Conservation (phyloP, 23 tunicate genomes). For the Ciona savignyi region DNA sequence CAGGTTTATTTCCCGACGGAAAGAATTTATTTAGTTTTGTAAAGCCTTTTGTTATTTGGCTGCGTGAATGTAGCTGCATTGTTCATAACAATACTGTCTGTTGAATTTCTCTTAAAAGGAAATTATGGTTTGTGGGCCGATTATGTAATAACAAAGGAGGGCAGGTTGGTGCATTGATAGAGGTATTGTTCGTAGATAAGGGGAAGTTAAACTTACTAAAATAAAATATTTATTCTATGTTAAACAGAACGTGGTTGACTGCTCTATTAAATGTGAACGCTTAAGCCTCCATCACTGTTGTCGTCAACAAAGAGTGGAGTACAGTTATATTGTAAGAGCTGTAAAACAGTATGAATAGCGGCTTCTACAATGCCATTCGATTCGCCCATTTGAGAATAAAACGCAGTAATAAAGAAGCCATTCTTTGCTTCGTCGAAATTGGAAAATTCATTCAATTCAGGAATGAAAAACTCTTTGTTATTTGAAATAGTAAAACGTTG, state of each 20-base stretch:
- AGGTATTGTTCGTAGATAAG: too few species aligned
- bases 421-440: background rate
- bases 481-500: background rate
- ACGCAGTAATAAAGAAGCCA: background rate
- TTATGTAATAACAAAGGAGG: background rate
- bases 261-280: too few species aligned
- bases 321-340: background rate
- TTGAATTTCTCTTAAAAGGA: background rate
- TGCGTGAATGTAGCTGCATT: too few species aligned
- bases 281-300: too few species aligned
- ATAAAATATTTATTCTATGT: too few species aligned
- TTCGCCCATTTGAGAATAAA: background rate
- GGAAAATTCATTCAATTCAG: background rate
- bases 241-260: too few species aligned
- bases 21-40: too few species aligned
- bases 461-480: background rate
- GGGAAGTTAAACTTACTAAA: too few species aligned
- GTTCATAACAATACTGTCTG: background rate
- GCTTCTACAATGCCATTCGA: background rate
- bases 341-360: background rate
- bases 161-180: too few species aligned
- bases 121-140: background rate
- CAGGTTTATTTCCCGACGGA: too few species aligned
- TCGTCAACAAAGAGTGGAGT: background rate
- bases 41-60: too few species aligned